Base-by-base conservation (phyloP, 2,113 vertebrate species). In the Meles meles region DNA sequence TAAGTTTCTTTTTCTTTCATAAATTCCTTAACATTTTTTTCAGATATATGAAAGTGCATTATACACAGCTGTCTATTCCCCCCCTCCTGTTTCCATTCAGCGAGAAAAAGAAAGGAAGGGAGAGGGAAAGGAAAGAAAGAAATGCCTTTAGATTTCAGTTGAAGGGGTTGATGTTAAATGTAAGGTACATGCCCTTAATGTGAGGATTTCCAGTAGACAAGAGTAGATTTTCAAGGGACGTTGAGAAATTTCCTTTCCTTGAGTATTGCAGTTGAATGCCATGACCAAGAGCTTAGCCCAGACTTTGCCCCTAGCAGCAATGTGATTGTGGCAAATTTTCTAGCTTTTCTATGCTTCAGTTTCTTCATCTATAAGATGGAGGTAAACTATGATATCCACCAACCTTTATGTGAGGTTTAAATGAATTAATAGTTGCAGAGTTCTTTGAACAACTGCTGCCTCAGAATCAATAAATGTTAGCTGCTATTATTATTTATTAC, bases 1-100 rank as follows among this genome's bases (percentile, higher is more conserved):
- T 81, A 84, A 72, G 71, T 96, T 65, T 77, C 86, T 89, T 95
- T 97, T 97, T 93, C 79, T 90, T 95, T 94, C 15, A 88, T 57
- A 94, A 61, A 87, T 95, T 31, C 2, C 14, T 92, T 72, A 31
- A 4, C 20, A 71, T 87, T 97, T 81, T 95, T 94, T 97, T 92
- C 63, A 95, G 76, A 21, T 76, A 31, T 77, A 52, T 81, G 9
- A 61, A 91, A 77, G 31, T 63, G 3, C 0, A 49, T 88, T 88
- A 67, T 71, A 49, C 59, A 39, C 21, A 87, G n/a, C 29, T 90
- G 23, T 27, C 3, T 3, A 37, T 82, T 57, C 25, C 31, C 42
- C 88, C 18, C 25, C 15, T 96, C 49, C 47, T 88, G 2, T 88
- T 93, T 90, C 34, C 52, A 77, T 61, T 67, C n/a, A 65, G 52